Evolutionary conservation across 2,888 invertebrate genomes (phyloP).

Genomic region (Apocheima hispidaria): DNA sequence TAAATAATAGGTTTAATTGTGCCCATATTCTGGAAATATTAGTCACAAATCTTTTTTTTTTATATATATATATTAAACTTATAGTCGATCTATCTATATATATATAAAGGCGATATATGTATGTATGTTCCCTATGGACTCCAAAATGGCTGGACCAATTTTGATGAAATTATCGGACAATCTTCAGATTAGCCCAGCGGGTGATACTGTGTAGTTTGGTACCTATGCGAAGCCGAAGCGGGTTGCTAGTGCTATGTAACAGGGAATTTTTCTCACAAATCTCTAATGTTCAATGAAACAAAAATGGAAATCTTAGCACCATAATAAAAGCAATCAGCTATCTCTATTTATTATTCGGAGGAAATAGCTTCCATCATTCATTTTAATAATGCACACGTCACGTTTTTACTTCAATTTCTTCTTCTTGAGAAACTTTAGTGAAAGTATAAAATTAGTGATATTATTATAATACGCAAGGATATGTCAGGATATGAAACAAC

Average conservation of each 20-base stretch:
- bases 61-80: too few relatives aligned
- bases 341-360: slow-evolving; percentile 47
- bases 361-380: slow-evolving; percentile 59
- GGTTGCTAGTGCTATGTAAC: too few relatives aligned
- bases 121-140: too few relatives aligned
- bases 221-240: too few relatives aligned
- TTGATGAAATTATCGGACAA: neutral
- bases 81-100: neutral
- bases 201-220: too few relatives aligned
- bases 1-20: too few relatives aligned
- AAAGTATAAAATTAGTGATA: slow-evolving; percentile 65
- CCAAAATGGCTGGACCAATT: too few relatives aligned
- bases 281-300: slow-evolving; percentile 33
- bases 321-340: slow-evolving; percentile 41
- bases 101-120: too few relatives aligned
- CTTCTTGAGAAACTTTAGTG: slow-evolving; percentile 55
- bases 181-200: too few relatives aligned
- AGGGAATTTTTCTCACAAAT: slow-evolving; percentile 32
- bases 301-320: slow-evolving; percentile 30
- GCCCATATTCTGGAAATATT: neutral
- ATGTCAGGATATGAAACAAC: slow-evolving; percentile 41
- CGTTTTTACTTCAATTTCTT: slow-evolving; percentile 48
- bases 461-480: slow-evolving; percentile 46
- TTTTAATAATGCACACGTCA: slow-evolving; percentile 59
- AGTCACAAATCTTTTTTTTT: neutral